Evolutionary conservation across 2,888 invertebrate genomes (phyloP), one percentile per base, ranked within the genome.

Genomic region (Diplazon laetatorius): DNA sequence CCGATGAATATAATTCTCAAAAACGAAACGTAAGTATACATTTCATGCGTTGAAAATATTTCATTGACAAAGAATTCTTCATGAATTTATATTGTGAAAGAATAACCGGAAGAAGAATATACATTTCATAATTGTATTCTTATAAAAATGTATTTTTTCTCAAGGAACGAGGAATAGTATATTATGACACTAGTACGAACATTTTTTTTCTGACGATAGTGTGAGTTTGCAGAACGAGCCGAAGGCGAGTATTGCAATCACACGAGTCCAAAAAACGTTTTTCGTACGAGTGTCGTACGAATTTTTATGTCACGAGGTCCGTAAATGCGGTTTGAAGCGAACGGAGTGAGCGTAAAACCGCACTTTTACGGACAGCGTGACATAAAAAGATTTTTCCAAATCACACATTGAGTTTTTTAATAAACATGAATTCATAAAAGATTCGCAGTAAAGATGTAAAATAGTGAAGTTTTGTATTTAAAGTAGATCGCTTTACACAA

Each of bases 61-160:
- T 50, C 25, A 3, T 50, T 50, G 8, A 12, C 50, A 50, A 20
- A 22, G 50, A 22, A 50, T 22, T 50, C 50, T 50, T 18, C 50
- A 50, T 50, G 50, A 50, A 50, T 50, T 50, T 50, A 50, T 50
- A 50, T 50, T 50, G 50, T 2, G 50, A 25, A 20, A 50, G 50
- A 50, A 22, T 50, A 50, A 22, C 50, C 50, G 20, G 20, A 50
- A 20, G 50, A 50, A 50, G 50, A 18, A n/a, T n/a, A 18, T 50
- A 22, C 50, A 50, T 50, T 50, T 22, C 30, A 30, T 30, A 30
- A 30, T 5, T 50, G 20, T 50, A 50, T 50, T 50, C 22, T 50
- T 18, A 9, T 50, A 50, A 50, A 25, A 50, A 50, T 50, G 50
- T 50, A 50, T 25, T 50, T 50, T 50, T 50, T 25, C 50, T 50